Percentiles rank a stretch among this genome's conserved stretches.
These are phyloP conservation scores for Phragmatobia fuliginosa DNA, from an alignment of 2,888 invertebrate genomes.

Conservation along the genomic window DNA sequence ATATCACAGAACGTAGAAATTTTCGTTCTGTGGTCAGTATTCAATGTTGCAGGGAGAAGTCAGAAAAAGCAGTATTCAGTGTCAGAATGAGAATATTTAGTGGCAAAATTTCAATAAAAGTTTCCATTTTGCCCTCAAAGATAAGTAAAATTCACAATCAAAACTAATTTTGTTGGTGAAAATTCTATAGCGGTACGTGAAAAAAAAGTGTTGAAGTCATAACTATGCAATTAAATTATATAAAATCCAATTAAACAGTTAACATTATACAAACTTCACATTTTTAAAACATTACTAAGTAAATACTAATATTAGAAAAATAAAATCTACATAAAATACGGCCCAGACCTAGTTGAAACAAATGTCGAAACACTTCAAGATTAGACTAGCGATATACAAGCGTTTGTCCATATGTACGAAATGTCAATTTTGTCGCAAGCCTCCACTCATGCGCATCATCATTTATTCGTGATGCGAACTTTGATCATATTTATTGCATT, in stretches of 20 bases:
- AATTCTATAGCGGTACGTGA: background rate
- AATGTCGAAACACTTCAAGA: slow-evolving; percentile 38
- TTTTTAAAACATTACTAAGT: background rate
- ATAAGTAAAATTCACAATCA: background rate
- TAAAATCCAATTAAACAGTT: background rate
- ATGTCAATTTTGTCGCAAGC: slow-evolving; percentile 35
- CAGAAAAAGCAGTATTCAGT: too few relatives aligned
- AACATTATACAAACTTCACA: background rate
- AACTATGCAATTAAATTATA: background rate
- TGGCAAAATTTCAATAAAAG: background rate
- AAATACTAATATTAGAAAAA: background rate
- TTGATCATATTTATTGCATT: slow-evolving; percentile 28
- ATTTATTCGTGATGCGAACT: slow-evolving; percentile 37
- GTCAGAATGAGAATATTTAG: background rate
- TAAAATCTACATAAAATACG: slow-evolving; percentile 28
- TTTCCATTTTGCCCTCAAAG: background rate
- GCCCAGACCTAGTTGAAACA: slow-evolving; percentile 48
- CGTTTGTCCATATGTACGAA: slow-evolving; percentile 35
- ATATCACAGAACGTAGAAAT: too few relatives aligned
- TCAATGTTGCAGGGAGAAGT: too few relatives aligned
- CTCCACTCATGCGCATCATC: slow-evolving; percentile 36
- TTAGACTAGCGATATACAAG: slow-evolving; percentile 36
- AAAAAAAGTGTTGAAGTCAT: background rate
- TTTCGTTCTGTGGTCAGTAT: too few relatives aligned
- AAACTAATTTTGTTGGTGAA: background rate